Evolutionary conservation across 1,140 invertebrate species (phyloP), one percentile per base, ranked within the genome.

Genomic region (Ephestia elutella): DNA sequence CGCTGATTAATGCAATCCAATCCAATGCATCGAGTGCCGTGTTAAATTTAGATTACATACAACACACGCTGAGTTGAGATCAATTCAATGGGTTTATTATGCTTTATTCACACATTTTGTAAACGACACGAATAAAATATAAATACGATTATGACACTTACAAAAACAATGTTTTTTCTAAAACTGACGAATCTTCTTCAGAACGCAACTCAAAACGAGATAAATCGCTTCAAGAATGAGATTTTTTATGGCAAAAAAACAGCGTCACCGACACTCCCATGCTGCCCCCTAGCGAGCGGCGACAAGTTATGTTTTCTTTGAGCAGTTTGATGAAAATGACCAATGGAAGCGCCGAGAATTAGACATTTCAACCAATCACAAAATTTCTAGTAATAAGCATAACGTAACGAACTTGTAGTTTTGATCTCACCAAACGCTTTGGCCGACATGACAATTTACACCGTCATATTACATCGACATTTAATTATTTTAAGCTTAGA

Each of bases 161-260:
- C 84, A 77, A 83, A 80, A 79, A 82, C 76, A 82, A 84, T 78
- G 72, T 64, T 81, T 82, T 84, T 58, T 83, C 78, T 83, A 73
- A 75, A 74, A 70, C 70, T 73, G 66, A 77, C 65, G 55, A 68
- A 66, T 70, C 63, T 69, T 67, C 50, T 61, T 63, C 60, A 71
- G 67, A 73, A 78, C 60, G 58, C 71, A 79, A 70, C 73, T 72
- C 75, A 78, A 86, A 86, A 83, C 73, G 75, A 77, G 80, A 85
- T 82, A 84, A 78, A 73, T 76, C 74, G 70, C 70, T 57, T 57
- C 70, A 79, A 78, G 70, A 78, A 79, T 78, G 75, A 74, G 75
- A 78, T 69, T 74, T 74, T 73, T 73, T 75, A 78, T 80, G 79
- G 74, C 60, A 63, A 73, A 73, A 82, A 86, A 87, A 83, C 82